Evolutionary conservation across 2,113 vertebrate species (phyloP).

Genomic region (Oryzias melastigma): DNA sequence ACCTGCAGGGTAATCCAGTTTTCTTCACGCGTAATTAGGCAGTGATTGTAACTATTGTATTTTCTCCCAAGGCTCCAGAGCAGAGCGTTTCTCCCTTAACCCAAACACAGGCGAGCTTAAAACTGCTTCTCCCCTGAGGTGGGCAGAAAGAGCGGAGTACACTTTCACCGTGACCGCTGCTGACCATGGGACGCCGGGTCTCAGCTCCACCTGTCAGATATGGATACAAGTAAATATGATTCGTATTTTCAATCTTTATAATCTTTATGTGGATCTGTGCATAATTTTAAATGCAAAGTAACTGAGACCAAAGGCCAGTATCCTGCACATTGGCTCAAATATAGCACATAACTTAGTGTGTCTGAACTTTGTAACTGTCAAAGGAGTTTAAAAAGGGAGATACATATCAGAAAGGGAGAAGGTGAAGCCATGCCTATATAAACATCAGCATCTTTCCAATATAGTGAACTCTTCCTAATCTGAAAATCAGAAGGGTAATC

Average conservation of each 20-base stretch:
- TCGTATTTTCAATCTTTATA: not conserved
- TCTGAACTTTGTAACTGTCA: conserved; percentile 42
- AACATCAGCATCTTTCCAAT: conserved; percentile 60
- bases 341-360: conserved; percentile 30
- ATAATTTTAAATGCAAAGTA: no score
- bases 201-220: conserved; percentile 81
- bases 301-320: conserved; percentile 6
- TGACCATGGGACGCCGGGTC: conserved; percentile 80
- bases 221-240: conserved; percentile 81
- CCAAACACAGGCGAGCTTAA: conserved; percentile 83
- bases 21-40: no score
- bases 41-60: not conserved
- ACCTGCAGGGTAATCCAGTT: not conserved
- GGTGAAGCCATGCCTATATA: conserved; percentile 55
- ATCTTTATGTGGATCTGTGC: no score
- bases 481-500: conserved; percentile 49
- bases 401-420: conserved; percentile 44
- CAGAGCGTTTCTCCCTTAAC: conserved; percentile 88
- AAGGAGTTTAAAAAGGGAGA: conserved; percentile 39
- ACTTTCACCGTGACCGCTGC: conserved; percentile 82
- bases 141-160: conserved; percentile 84
- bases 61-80: conserved; percentile 82
- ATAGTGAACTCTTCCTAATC: conserved; percentile 60
- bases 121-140: conserved; percentile 78
- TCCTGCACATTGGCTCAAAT: conserved; percentile 27